These are phyloP conservation scores for Adelognathus sp. DNA, from an alignment of 2,888 invertebrate species.

Conservation along the genomic window DNA sequence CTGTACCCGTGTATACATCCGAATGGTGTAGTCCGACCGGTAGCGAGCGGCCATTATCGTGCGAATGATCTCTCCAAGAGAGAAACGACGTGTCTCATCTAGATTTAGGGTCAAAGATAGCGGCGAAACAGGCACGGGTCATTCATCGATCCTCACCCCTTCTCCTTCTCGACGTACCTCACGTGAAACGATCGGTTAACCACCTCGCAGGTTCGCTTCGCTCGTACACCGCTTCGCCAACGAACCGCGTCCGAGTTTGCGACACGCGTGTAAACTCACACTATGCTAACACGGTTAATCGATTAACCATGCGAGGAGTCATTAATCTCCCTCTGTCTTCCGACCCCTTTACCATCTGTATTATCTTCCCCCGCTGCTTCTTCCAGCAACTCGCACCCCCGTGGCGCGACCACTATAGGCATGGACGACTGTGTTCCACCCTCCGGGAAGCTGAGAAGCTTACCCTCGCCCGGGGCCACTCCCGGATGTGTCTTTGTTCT, in stretches of 20 bases:
- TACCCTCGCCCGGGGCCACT: background rate
- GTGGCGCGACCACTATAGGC: background rate
- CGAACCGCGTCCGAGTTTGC: conserved; percentile 26
- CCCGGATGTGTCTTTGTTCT: conserved; percentile 40
- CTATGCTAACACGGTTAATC: conserved; percentile 52
- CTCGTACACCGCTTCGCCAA: conserved; percentile 25
- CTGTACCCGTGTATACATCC: conserved; percentile 4
- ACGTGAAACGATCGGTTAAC: conserved; percentile 35
- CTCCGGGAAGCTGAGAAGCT: conserved; percentile 13
- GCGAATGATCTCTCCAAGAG: conserved; percentile 43
- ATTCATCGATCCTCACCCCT: conserved; percentile 59
- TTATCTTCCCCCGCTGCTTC: background rate
- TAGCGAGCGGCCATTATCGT: conserved; percentile 47
- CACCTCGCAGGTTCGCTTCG: conserved; percentile 4
- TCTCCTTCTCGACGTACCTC: conserved; percentile 25
- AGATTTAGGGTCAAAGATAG: conserved; percentile 59
- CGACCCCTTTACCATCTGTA: background rate
- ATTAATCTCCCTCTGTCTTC: conserved; percentile 43
- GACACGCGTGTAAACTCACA: conserved; percentile 44
- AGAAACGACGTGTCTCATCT: conserved; percentile 61
- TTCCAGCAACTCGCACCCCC: conserved; percentile 17
- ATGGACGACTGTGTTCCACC: background rate
- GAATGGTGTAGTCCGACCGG: conserved; percentile 35
- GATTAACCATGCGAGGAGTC: conserved; percentile 46
- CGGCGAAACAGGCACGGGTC: conserved; percentile 52